Percentiles rank a stretch among this genome's conserved stretches.
Evolutionary conservation across 2,888 invertebrate species (phyloP).

Genomic region (Tridacna crocea): DNA sequence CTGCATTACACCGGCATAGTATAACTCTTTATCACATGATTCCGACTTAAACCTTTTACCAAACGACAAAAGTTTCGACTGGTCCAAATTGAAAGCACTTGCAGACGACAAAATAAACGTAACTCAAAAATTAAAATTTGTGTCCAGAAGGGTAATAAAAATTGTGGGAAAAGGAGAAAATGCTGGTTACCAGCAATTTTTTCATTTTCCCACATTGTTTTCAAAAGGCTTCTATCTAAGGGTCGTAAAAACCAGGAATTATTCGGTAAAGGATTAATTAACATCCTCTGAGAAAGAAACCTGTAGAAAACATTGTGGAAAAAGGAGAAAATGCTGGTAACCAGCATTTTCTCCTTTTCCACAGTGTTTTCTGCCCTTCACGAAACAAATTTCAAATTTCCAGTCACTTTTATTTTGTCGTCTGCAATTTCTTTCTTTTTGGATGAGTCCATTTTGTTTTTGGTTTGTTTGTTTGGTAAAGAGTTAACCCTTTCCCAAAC

Average conservation of each 20-base stretch:
- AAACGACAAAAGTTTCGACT: background rate
- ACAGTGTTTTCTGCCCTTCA: too few relatives aligned
- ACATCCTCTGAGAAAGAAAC: too few relatives aligned
- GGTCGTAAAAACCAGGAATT: background rate
- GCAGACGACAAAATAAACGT: background rate
- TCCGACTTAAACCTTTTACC: too few relatives aligned
- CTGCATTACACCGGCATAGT: background rate
- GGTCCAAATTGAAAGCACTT: background rate
- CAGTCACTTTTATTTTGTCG: too few relatives aligned
- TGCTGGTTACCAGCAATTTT: background rate
- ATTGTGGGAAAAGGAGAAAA: background rate
- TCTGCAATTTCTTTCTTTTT: too few relatives aligned
- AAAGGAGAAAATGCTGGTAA: too few relatives aligned
- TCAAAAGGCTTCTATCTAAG: background rate
- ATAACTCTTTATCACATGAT: too few relatives aligned
- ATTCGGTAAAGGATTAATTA: background rate
- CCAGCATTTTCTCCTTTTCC: too few relatives aligned
- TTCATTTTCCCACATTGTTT: background rate
- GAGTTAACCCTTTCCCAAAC: background rate
- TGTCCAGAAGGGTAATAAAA: too few relatives aligned
- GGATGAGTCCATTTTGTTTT: too few relatives aligned
- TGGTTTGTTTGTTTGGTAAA: background rate
- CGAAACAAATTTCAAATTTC: too few relatives aligned
- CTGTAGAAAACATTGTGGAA: too few relatives aligned
- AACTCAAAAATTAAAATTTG: background rate